A percentile compares a stretch with the other conserved stretches of the same genome.
These are phyloP conservation scores for Agrotis ipsilon DNA, from an alignment of 2,888 invertebrate species.

Conservation along the genomic window DNA sequence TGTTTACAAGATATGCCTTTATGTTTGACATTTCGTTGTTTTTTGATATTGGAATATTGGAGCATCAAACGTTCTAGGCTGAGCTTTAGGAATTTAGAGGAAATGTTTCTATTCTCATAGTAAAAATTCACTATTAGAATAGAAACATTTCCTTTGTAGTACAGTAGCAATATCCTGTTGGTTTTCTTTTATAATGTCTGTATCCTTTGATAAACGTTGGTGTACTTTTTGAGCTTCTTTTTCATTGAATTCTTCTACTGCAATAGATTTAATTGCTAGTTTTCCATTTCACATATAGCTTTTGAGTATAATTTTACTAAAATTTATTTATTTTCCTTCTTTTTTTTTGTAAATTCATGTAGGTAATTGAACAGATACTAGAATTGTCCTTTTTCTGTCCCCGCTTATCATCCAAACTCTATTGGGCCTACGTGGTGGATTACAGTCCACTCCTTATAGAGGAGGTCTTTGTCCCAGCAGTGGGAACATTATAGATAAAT, in stretches of 20 bases:
- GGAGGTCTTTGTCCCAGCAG: too few species aligned
- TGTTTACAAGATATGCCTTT: conserved; percentile 54
- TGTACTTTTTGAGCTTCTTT: not conserved
- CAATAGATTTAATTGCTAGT: not conserved
- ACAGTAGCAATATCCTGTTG: conserved; percentile 1
- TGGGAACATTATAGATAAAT: too few species aligned
- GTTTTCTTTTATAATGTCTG: not conserved
- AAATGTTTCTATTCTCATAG: not conserved
- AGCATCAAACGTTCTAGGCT: conserved; percentile 22
- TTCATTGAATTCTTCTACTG: not conserved
- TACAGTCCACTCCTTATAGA: too few species aligned
- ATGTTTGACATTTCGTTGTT: conserved; percentile 26
- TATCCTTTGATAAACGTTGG: not conserved
- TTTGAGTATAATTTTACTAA: too few species aligned
- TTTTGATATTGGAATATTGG: conserved; percentile 30
- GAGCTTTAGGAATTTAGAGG: conserved; percentile 12
- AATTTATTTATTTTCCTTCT: too few species aligned
- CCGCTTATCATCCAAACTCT: too few species aligned
- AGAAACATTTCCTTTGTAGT: not conserved
- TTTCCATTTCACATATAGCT: not conserved
- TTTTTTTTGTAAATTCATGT: too few species aligned
- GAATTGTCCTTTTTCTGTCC: too few species aligned
- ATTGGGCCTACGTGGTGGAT: too few species aligned
- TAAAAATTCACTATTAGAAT: not conserved
- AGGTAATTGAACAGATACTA: too few species aligned